Conservation (phyloP, 1,140 invertebrate genomes). For the Drosophila nigrodunni region DNA sequence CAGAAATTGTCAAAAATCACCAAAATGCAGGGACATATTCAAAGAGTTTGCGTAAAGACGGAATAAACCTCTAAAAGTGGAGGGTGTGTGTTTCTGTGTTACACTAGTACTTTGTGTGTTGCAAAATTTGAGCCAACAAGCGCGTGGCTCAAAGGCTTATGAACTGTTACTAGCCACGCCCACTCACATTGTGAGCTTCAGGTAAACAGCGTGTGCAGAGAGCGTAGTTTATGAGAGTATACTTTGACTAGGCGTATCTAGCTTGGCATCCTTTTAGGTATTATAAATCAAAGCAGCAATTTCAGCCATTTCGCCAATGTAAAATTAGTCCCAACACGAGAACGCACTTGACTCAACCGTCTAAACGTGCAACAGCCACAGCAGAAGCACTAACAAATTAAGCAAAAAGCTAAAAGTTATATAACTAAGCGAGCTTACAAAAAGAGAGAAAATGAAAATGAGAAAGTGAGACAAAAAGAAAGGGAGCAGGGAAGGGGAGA, state of each 20-base stretch:
- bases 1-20: conserved; percentile 1
- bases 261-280: conserved; percentile 30
- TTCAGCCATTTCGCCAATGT: conserved; percentile 71
- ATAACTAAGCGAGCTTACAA: conserved; percentile 32
- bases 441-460: neutral
- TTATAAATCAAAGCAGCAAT: conserved; percentile 75
- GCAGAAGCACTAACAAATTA: conserved; percentile 55
- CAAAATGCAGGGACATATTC: conserved; percentile 61
- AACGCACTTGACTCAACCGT: conserved; percentile 68
- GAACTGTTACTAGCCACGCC: conserved; percentile 12
- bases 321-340: conserved; percentile 81
- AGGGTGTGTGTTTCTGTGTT: neutral
- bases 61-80: conserved; percentile 5
- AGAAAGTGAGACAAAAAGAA: too few species aligned
- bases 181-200: conserved; percentile 3
- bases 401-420: conserved; percentile 61
- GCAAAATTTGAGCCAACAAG: conserved; percentile 55
- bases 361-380: conserved; percentile 42
- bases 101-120: neutral
- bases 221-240: neutral
- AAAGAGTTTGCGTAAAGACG: conserved; percentile 7
- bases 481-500: conserved; percentile 3
- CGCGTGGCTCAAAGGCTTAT: conserved; percentile 59
- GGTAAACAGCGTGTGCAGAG: neutral
- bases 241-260: conserved; percentile 1